Percentiles rank a stretch among this genome's conserved stretches.
These are phyloP conservation scores for Dicyrtomina minuta DNA, from an alignment of 2,888 invertebrate genomes.

Conservation along the genomic window DNA sequence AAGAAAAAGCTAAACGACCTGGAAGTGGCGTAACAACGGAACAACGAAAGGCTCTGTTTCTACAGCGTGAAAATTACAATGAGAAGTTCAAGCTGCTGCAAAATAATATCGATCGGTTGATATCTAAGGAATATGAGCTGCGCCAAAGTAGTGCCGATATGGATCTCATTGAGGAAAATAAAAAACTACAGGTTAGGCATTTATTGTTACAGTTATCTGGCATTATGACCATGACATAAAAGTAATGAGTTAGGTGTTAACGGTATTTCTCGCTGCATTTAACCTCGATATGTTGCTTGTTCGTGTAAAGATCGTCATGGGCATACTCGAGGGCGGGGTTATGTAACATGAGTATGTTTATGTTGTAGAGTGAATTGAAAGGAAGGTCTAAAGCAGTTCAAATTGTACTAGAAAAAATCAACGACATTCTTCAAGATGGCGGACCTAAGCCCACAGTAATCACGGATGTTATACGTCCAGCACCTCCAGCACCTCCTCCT, in stretches of 20 bases:
- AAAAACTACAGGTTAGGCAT: conserved; percentile 80
- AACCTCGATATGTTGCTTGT: no score
- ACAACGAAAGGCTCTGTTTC: conserved; percentile 75
- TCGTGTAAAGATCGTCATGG: no score
- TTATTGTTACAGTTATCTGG: no score
- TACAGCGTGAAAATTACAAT: conserved; percentile 79
- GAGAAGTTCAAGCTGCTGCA: conserved; percentile 72
- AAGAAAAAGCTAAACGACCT: conserved; percentile 37
- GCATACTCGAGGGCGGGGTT: no score
- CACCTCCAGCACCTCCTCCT: conserved; percentile 42
- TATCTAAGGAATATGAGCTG: conserved; percentile 76
- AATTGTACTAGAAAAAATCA: conserved; percentile 85
- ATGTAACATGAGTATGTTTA: no score
- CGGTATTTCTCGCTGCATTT: no score
- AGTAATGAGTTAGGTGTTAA: no score
- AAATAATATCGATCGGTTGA: conserved; percentile 74
- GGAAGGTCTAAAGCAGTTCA: conserved; percentile 78
- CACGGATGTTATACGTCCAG: conserved; percentile 20
- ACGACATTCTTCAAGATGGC: conserved; percentile 78
- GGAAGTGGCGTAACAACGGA: conserved; percentile 55
- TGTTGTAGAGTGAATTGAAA: conserved; percentile 70
- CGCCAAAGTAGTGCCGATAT: conserved; percentile 61
- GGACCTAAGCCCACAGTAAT: conserved; percentile 38
- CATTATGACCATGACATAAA: no score
- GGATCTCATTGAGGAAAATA: conserved; percentile 65